These are phyloP conservation scores for Balaeniceps rex DNA, from an alignment of 2,113 vertebrate species.

Conservation along the genomic window DNA sequence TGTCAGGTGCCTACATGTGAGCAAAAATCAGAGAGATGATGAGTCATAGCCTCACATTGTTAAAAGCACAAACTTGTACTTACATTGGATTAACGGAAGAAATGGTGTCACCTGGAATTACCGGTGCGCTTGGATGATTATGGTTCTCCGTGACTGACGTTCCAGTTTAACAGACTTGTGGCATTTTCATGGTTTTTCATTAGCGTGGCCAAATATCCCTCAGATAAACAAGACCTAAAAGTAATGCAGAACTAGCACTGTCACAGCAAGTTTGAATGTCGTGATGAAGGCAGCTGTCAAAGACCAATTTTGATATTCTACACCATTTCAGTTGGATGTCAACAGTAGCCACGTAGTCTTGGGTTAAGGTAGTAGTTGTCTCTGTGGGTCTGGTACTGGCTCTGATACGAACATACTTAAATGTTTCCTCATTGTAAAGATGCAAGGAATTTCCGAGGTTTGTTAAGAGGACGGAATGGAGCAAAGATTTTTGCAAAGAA, in stretches of 20 bases:
- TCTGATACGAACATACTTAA: constrained; percentile 28
- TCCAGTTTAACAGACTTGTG: background rate
- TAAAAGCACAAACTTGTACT: background rate
- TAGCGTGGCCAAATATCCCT: background rate
- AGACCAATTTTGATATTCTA: background rate
- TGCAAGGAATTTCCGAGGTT: background rate
- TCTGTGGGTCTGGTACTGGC: background rate
- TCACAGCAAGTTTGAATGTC: background rate
- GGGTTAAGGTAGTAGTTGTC: background rate
- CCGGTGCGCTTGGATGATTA: background rate
- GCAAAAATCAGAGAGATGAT: background rate
- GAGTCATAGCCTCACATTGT: background rate
- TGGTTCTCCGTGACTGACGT: background rate
- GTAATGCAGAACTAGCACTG: background rate
- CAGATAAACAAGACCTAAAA: background rate
- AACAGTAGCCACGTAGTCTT: background rate
- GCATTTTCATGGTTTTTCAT: background rate
- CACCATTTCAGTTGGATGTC: background rate
- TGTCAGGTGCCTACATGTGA: background rate
- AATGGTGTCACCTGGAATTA: background rate
- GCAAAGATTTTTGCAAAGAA: background rate
- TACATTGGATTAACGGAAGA: background rate
- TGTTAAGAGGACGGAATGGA: background rate
- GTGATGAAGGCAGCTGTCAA: background rate
- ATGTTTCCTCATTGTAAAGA: constrained; percentile 5